These are phyloP conservation scores for Hippocampus abdominalis DNA, from an alignment of 2,113 vertebrate genomes.

Conservation along the genomic window DNA sequence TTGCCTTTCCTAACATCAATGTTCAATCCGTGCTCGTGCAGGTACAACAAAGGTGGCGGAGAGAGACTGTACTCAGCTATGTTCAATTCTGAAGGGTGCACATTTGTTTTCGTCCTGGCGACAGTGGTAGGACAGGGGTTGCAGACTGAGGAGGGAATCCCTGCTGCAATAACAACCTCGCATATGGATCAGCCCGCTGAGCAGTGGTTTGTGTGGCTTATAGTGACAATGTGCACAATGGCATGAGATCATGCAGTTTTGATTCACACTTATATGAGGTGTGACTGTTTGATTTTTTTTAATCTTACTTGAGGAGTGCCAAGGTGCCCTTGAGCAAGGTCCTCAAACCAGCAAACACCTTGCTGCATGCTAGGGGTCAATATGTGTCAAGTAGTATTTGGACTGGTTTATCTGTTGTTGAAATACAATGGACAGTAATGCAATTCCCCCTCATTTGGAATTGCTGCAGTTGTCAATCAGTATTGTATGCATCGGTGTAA, in stretches of 20 bases:
- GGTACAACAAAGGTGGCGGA: constrained; percentile 11
- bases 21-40: constrained; percentile 16
- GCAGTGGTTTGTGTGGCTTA: constrained; percentile 2
- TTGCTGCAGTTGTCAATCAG: neutral
- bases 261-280: too few relatives aligned
- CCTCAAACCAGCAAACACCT: neutral
- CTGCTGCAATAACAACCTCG: constrained; percentile 68
- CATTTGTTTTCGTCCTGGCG: constrained; percentile 23
- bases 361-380: neutral
- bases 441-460: neutral
- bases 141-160: constrained; percentile 47
- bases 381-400: neutral
- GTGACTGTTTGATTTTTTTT: too few relatives aligned
- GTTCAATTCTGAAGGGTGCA: constrained; percentile 12
- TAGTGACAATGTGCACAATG: neutral
- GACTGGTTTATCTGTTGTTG: neutral
- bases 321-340: constrained; percentile 6
- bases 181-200: constrained; percentile 27
- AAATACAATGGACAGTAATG: neutral
- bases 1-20: constrained; percentile 16
- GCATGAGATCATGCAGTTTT: neutral
- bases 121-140: constrained; percentile 20
- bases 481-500: neutral
- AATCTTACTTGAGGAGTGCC: neutral
- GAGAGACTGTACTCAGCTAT: constrained; percentile 4